Evolutionary conservation across 2,888 invertebrate genomes (phyloP).

Genomic region (Minunthozetes semirufus): DNA sequence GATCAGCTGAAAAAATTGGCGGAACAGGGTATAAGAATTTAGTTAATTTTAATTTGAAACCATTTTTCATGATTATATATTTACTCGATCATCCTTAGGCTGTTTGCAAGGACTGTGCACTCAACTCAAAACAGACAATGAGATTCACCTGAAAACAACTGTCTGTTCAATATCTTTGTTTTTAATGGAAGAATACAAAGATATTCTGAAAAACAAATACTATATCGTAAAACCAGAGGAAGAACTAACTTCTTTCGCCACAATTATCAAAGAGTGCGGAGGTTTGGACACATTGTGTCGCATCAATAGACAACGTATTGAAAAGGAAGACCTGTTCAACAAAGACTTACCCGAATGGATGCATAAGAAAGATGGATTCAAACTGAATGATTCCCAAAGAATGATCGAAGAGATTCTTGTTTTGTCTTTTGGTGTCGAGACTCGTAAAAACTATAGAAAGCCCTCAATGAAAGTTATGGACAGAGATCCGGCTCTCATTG

Average conservation of each 20-base stretch:
- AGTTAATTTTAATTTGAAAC: not conserved
- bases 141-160: not conserved
- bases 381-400: not conserved
- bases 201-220: not conserved
- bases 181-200: not conserved
- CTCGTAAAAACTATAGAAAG: not conserved
- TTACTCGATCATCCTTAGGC: not conserved
- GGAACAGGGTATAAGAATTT: not conserved
- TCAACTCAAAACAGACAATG: not conserved
- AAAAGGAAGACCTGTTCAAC: not conserved
- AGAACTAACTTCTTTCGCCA: not conserved
- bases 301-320: not conserved
- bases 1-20: constrained; percentile 12
- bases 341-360: not conserved
- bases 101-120: constrained; percentile 12
- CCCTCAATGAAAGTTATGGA: not conserved
- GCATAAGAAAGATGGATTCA: not conserved
- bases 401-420: not conserved
- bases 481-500: too few relatives aligned
- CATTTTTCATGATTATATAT: not conserved
- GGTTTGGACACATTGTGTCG: not conserved
- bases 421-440: constrained; percentile 1
- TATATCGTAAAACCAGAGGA: not conserved
- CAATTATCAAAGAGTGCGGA: not conserved
- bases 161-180: not conserved